Percentiles rank a stretch among this genome's conserved stretches.
These are phyloP conservation scores for Seira musarum DNA, from an alignment of 2,888 invertebrate species.

Conservation along the genomic window DNA sequence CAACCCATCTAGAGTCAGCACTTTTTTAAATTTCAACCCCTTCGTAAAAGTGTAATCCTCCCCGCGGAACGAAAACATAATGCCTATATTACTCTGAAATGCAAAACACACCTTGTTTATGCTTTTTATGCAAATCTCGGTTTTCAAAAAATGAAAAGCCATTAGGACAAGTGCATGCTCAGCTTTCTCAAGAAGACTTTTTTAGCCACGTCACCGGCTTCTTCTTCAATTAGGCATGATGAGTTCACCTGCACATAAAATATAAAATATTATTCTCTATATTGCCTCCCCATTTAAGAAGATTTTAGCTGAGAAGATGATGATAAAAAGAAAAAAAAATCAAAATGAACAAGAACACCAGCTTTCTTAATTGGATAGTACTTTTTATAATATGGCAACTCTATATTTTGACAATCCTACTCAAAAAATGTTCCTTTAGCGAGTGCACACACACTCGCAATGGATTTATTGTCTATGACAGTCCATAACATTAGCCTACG, in stretches of 20 bases:
- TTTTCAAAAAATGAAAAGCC: background rate
- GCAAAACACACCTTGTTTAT: background rate
- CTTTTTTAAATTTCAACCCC: background rate
- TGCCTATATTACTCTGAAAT: too few relatives aligned
- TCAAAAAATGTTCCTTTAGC: slow-evolving; percentile 14
- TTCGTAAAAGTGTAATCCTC: too few relatives aligned
- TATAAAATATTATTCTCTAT: background rate
- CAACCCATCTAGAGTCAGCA: background rate
- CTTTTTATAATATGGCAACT: slow-evolving; percentile 35
- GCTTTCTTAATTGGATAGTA: slow-evolving; percentile 40
- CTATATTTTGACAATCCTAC: slow-evolving; percentile 54
- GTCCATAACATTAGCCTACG: slow-evolving; percentile 55
- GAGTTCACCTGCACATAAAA: slow-evolving; percentile 20
- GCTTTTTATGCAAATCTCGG: background rate
- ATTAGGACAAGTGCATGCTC: too few relatives aligned
- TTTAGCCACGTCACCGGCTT: background rate
- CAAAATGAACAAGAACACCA: too few relatives aligned
- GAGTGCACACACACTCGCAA: slow-evolving; percentile 21
- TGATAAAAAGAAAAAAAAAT: background rate
- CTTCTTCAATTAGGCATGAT: background rate
- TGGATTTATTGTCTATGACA: slow-evolving; percentile 57
- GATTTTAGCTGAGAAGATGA: slow-evolving; percentile 1
- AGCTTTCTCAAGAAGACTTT: background rate
- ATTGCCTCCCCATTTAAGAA: background rate
- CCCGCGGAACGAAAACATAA: too few relatives aligned